phyloP scores from a whole-genome alignment of 2,888 invertebrate genomes.

The Hypolimnas misippus region DNA sequence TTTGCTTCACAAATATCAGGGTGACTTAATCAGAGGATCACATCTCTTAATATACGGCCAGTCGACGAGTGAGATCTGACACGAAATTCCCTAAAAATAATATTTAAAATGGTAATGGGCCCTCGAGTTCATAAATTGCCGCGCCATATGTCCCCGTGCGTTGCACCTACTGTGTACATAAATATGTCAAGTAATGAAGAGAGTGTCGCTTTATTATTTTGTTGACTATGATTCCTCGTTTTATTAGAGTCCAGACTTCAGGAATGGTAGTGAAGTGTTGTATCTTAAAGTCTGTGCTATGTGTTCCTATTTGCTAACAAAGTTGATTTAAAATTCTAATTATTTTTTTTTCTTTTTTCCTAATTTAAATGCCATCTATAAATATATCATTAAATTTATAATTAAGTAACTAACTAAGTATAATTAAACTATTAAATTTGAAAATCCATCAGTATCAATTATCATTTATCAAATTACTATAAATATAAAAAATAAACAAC shows the following conservation, averaged over 20 bases:
- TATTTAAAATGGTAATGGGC: constrained; percentile 84
- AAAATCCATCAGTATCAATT: too few species aligned
- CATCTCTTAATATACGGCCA: constrained; percentile 81
- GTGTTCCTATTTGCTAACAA: too few species aligned
- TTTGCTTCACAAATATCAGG: constrained; percentile 68
- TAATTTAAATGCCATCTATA: too few species aligned
- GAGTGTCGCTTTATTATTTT: constrained; percentile 64
- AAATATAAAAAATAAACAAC: too few species aligned
- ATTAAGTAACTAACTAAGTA: too few species aligned
- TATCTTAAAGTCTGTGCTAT: too few species aligned
- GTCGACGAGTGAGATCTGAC: constrained; percentile 83
- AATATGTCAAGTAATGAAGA: constrained; percentile 82
- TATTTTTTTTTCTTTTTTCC: too few species aligned
- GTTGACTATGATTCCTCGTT: constrained; percentile 31
- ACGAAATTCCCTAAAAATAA: constrained; percentile 84
- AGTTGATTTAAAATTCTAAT: too few species aligned
- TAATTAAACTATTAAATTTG: too few species aligned
- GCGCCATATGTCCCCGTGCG: constrained; percentile 80
- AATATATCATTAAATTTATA: too few species aligned
- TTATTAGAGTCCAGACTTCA: constrained; percentile 34
- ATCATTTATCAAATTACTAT: too few species aligned
- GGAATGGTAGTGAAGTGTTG: too few species aligned
- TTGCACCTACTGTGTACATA: constrained; percentile 82
- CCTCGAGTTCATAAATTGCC: constrained; percentile 81
- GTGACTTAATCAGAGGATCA: constrained; percentile 81